phyloP scores from a whole-genome alignment of 2,113 vertebrate genomes.

The Callocephalon fimbriatum region DNA sequence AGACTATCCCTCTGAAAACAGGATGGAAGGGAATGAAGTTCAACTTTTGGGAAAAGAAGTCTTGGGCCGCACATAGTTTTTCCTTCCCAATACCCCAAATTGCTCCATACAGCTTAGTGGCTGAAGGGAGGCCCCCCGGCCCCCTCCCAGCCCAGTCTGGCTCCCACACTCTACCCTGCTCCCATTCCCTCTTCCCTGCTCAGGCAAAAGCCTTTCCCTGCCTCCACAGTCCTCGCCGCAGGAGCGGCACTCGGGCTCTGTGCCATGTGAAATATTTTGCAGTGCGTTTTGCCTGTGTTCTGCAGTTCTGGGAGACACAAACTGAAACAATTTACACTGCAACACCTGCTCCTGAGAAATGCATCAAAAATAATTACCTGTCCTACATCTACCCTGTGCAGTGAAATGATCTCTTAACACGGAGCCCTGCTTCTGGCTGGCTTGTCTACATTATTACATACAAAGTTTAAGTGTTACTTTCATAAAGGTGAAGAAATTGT shows the following conservation, averaged over 20 bases:
- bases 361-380: conserved; percentile 74
- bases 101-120: neutral
- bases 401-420: conserved; percentile 16
- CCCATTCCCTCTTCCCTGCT: neutral
- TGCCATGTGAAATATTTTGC: conserved; percentile 35
- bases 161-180: neutral
- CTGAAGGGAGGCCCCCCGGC: neutral
- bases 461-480: conserved; percentile 25
- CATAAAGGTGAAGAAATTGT: neutral
- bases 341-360: conserved; percentile 74
- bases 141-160: neutral
- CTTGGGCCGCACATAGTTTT: neutral
- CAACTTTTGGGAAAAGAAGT: neutral
- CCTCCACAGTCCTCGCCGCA: neutral
- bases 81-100: neutral
- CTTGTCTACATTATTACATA: neutral
- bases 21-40: neutral
- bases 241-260: neutral
- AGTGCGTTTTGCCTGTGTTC: neutral
- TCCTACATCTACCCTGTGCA: neutral
- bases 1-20: neutral
- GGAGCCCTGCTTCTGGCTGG: neutral
- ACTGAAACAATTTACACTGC: conserved; percentile 52
- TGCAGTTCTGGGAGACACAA: conserved; percentile 30
- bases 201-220: neutral